Conservation (phyloP, 2,113 vertebrate genomes). For the Athene noctua region DNA sequence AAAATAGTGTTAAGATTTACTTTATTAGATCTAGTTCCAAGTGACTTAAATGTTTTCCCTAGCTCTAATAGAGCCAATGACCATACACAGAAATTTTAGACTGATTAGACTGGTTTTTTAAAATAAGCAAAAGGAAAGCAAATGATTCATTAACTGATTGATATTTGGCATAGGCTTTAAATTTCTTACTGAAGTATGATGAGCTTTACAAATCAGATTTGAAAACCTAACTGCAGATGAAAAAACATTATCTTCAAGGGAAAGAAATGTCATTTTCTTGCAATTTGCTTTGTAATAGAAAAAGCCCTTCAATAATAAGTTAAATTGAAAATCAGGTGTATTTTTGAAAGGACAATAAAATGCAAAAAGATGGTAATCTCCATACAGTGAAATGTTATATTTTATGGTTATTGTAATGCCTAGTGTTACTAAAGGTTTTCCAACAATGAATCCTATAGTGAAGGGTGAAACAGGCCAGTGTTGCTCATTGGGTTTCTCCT, state of each 20-base stretch:
- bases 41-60: neutral
- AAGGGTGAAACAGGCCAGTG: neutral
- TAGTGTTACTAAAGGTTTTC: neutral
- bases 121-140: neutral
- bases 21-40: neutral
- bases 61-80: neutral
- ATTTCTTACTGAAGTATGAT: neutral
- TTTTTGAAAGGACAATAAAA: neutral
- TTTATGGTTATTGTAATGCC: neutral
- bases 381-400: neutral
- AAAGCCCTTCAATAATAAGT: neutral
- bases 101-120: neutral
- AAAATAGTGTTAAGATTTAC: neutral
- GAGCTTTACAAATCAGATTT: neutral
- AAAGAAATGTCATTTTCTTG: neutral
- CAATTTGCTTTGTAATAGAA: neutral
- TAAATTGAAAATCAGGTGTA: neutral
- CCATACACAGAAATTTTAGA: neutral
- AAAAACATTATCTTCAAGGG: neutral
- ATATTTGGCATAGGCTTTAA: neutral
- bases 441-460: neutral
- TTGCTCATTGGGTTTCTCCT: neutral
- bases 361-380: neutral
- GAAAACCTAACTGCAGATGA: neutral
- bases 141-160: neutral